Evolutionary conservation across 2,797 vertebrate genomes (phyloP), one percentile per base, ranked within the genome.

Genomic region (Pitangus sulphuratus): DNA sequence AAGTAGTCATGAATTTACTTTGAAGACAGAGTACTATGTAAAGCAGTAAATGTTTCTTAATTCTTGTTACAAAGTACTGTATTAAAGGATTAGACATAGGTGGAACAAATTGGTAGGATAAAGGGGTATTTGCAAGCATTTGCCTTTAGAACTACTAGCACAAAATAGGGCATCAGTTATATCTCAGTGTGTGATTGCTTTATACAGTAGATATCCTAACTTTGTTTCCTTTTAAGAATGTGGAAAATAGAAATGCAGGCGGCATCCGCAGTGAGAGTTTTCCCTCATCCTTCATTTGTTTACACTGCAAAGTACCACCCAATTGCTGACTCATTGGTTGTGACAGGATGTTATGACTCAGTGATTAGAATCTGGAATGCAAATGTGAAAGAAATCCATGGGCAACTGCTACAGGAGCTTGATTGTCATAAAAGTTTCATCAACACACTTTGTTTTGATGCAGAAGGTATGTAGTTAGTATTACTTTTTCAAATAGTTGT

Each of bases 241-340:
- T 99, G 99, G 99, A 98, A 98, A 82, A 98, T 99, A 95, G 98
- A 99, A 96, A 96, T 85, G 56, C 98, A 99, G 50, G 96, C 93
- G 18, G 96, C 96, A 22, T 97, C 98, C 16, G 98, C 99, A 50
- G 98, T 98, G 91, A 99, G 98, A 97, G 98, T 99, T 93, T 99
- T 99, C 66, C 99, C 99, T 80, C 99, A 99, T 93, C 99, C 99
- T 28, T 99, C 98, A 14, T 99, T 99, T 93, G 99, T 99, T 68
- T 99, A 99, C 95, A 98, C 98, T 37, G 98, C 99, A 28, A 99
- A 98, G 96, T 99, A 98, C 96, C 99, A 99, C 89, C 99, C 99
- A 26, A 35, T 96, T 44, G 97, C 97, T 40, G 98, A 98, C 89
- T 98, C 95, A 19, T 94, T 99, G 84, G 98, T 99, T n/a, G 98